Evolutionary conservation across 2,888 invertebrate genomes (phyloP).

Genomic region (Phytoseiulus persimilis): DNA sequence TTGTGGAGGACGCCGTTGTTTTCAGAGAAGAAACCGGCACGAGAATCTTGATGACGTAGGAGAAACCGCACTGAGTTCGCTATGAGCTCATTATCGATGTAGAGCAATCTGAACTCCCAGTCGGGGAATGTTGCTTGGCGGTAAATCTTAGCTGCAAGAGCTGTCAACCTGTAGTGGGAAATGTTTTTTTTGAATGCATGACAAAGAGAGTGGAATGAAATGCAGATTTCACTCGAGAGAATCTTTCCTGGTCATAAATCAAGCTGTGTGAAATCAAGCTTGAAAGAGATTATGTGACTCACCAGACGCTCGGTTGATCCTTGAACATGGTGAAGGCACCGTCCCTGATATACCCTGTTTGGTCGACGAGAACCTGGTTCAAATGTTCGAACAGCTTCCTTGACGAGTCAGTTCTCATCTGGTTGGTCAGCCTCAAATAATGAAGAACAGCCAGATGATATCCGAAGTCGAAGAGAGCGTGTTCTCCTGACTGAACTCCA

Average conservation of each 20-base stretch:
- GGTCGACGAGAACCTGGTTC: slow-evolving; percentile 47
- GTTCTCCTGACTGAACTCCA: slow-evolving; percentile 49
- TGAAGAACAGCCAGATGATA: slow-evolving; percentile 55
- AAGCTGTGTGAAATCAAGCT: background rate
- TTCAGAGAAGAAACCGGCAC: slow-evolving; percentile 50
- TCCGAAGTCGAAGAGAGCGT: slow-evolving; percentile 56
- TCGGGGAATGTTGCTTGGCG: slow-evolving; percentile 54
- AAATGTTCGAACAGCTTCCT: slow-evolving; percentile 51
- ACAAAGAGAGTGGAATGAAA: too few relatives aligned
- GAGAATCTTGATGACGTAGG: slow-evolving; percentile 48
- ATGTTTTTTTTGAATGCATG: too few relatives aligned
- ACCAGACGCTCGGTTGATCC: slow-evolving; percentile 51
- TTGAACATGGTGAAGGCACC: slow-evolving; percentile 52
- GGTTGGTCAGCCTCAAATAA: slow-evolving; percentile 55
- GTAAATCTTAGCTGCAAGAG: slow-evolving; percentile 54
- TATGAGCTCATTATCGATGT: slow-evolving; percentile 53
- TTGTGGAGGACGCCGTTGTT: slow-evolving; percentile 41
- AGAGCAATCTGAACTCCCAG: slow-evolving; percentile 55
- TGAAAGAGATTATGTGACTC: slow-evolving; percentile 42
- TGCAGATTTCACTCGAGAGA: too few relatives aligned
- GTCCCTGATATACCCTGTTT: slow-evolving; percentile 43
- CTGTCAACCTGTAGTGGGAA: slow-evolving; percentile 53
- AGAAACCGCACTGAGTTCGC: slow-evolving; percentile 50
- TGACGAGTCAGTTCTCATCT: slow-evolving; percentile 52
- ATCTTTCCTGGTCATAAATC: too few relatives aligned